These are phyloP conservation scores for Chloroceryle inda DNA, from an alignment of 2,797 vertebrate species.

Conservation along the genomic window DNA sequence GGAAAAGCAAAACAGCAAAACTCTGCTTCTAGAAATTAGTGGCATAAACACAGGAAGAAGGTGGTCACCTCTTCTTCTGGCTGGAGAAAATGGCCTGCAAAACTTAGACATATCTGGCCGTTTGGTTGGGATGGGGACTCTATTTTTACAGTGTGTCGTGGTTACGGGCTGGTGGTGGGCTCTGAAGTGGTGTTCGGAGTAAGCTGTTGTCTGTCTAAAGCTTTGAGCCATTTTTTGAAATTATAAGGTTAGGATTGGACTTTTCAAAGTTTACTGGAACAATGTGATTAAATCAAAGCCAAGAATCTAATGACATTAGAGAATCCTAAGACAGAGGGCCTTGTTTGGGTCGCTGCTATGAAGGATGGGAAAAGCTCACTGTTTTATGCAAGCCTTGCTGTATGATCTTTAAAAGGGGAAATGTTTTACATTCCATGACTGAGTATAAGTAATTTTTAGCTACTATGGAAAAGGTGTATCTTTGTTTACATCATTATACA, in stretches of 20 bases:
- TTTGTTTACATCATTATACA: not conserved
- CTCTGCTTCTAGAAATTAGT: not conserved
- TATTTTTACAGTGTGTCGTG: not conserved
- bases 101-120: not conserved
- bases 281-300: not conserved
- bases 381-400: not conserved
- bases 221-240: not conserved
- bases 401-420: not conserved
- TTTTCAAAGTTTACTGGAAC: not conserved
- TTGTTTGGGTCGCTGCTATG: not conserved
- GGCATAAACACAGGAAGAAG: not conserved
- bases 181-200: not conserved
- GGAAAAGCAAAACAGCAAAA: not conserved
- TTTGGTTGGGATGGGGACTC: not conserved
- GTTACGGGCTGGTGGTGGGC: not conserved
- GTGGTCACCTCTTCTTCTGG: not conserved
- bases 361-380: not conserved
- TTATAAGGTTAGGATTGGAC: not conserved
- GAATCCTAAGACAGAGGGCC: not conserved
- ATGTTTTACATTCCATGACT: not conserved
- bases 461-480: not conserved
- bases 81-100: not conserved
- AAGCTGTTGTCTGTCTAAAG: not conserved
- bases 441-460: not conserved
- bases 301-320: not conserved